phyloP scores from a whole-genome alignment of 2,113 vertebrate genomes.

The Myxocyprinus asiaticus region DNA sequence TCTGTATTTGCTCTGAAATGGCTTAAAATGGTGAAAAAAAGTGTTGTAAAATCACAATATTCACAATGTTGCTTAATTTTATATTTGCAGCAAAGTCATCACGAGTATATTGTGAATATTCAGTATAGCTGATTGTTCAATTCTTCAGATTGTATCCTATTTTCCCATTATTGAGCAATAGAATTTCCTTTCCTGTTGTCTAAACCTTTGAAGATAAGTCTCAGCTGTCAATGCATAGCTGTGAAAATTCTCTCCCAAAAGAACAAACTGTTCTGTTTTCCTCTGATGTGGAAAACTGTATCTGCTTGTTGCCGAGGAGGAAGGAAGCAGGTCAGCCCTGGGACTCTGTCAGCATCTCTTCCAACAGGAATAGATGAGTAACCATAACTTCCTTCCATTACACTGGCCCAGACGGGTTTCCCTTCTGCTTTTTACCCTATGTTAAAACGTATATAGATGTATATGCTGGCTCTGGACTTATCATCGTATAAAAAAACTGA shows the following conservation, averaged over 20 bases:
- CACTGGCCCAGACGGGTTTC: not conserved
- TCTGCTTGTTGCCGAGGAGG: constrained; percentile 1
- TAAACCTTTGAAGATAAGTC: too few relatives aligned
- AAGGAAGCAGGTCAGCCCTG: constrained; percentile 1
- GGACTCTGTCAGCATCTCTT: not conserved
- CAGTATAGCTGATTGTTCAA: too few relatives aligned
- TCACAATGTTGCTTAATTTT: too few relatives aligned
- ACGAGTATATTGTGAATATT: too few relatives aligned
- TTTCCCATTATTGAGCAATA: too few relatives aligned
- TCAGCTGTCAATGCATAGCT: not conserved
- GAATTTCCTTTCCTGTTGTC: too few relatives aligned
- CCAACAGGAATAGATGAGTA: constrained; percentile 30
- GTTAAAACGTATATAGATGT: not conserved
- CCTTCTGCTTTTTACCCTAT: not conserved
- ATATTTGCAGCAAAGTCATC: too few relatives aligned
- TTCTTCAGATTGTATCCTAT: too few relatives aligned
- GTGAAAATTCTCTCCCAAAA: not conserved
- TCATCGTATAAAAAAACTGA: too few relatives aligned
- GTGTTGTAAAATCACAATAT: too few relatives aligned
- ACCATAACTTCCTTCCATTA: constrained; percentile 1
- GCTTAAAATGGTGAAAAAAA: too few relatives aligned
- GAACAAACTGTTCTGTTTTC: not conserved
- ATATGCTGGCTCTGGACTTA: not conserved
- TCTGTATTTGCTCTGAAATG: too few relatives aligned
- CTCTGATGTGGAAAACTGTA: not conserved